Evolutionary conservation across 2,113 vertebrate genomes (phyloP), one percentile per base, ranked within the genome.

Genomic region (Spilogale gracilis): DNA sequence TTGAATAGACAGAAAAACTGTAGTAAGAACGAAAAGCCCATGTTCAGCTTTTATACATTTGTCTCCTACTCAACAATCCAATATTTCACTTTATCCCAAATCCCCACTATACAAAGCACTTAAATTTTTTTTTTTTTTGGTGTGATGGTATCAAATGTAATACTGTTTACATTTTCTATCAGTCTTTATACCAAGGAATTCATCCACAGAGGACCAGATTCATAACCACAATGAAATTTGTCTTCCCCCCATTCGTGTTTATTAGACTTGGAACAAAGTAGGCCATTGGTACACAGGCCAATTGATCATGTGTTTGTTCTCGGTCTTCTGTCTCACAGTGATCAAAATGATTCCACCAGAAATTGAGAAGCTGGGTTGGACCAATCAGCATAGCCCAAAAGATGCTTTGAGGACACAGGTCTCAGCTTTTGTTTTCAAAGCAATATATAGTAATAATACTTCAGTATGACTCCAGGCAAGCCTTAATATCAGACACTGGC

Each of bases 391-490:
- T 30, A 81, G 52, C 32, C 76, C 73, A 16, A 78, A 91, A 65
- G 43, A 43, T 81, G 61, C 20, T 90, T 90, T 21, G n/a, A 96
- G 60, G 91, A 96, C 56, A 83, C 16, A 18, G 45, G n/a, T 84
- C 79, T 94, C 58, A 73, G 52, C 52, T 85, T 96, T 83, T 97
- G 94, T 85, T 96, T 97, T 92, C 61, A 82, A 95, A 97, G 88
- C 84, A 93, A 96, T 86, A 93, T 85, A 86, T 17, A 89, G 30
- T 76, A 96, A 96, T 96, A 97, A 92, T 86, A 65, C 81, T 96
- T 94, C 65, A 69, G 61, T 79, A 89, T 76, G 56, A 93, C 94
- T 93, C 11, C 48, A 97, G 73, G 87, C 54, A 96, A 94, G 82
- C 58, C 73, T 95, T 94, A 90, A 83, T 96, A 96, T 90, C 73